These are phyloP conservation scores for Polyploca ridens DNA, from an alignment of 2,888 invertebrate species.

Conservation along the genomic window DNA sequence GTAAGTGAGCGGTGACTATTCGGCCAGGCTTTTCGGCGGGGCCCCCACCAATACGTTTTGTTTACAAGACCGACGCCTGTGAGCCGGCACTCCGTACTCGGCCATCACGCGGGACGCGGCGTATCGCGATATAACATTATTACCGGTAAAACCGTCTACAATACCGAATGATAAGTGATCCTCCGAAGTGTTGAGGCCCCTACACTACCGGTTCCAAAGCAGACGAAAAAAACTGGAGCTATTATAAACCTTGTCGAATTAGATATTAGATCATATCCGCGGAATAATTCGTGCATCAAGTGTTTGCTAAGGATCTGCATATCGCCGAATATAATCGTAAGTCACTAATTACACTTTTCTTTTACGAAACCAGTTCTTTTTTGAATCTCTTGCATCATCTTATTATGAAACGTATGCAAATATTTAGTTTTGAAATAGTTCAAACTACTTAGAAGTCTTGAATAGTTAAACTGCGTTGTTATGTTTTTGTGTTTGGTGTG, in stretches of 20 bases:
- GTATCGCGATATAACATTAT: slow-evolving; percentile 45
- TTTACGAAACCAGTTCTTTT: slow-evolving; percentile 44
- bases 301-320: slow-evolving; percentile 57
- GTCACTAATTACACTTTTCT: slow-evolving; percentile 48
- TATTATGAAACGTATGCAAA: slow-evolving; percentile 50
- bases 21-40: slow-evolving; percentile 79
- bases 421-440: slow-evolving; percentile 44
- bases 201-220: slow-evolving; percentile 44
- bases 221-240: slow-evolving; percentile 45
- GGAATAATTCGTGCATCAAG: slow-evolving; percentile 53
- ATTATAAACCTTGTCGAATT: slow-evolving; percentile 33
- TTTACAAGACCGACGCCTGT: slow-evolving; percentile 76
- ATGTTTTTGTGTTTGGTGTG: slow-evolving; percentile 44
- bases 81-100: slow-evolving; percentile 78
- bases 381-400: slow-evolving; percentile 36
- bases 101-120: slow-evolving; percentile 71
- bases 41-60: slow-evolving; percentile 81
- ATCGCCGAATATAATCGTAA: slow-evolving; percentile 64
- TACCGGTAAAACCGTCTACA: slow-evolving; percentile 38
- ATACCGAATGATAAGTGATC: slow-evolving; percentile 58
- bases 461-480: slow-evolving; percentile 26
- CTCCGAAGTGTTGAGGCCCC: slow-evolving; percentile 49
- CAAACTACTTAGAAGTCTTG: slow-evolving; percentile 33
- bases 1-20: slow-evolving; percentile 75
- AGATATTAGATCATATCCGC: slow-evolving; percentile 42